Base-by-base conservation (phyloP, 2,797 vertebrate species). In the Rhynchonycteris naso region DNA sequence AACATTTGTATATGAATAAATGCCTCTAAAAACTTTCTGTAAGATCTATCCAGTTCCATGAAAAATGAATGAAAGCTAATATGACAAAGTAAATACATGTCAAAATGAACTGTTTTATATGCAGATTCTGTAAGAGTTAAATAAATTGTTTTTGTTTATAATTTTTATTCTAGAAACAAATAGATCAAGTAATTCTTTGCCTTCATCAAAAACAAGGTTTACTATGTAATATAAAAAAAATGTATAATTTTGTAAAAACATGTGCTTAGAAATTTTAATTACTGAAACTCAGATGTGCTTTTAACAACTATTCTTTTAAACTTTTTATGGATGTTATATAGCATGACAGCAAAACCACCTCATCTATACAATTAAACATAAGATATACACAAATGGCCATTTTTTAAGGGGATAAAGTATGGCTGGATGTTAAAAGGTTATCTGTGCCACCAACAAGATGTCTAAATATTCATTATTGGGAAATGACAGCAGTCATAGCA, bases 121-220 rank as follows among this genome's bases (percentile, higher is more conserved):
- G 38, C 9, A 96, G 43, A 88, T 91, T 92, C 47, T 81, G 95
- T 72, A 87, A 65, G 26, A 92, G 6, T 69, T 86, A 56, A 93
- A 95, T 71, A 56, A 54, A 30, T 43, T 93, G 52, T 59, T 91
- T 92, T 95, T 72, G 28, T 65, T 91, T 90, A 56, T 78, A 21
- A 71, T 92, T 81, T 88, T 94, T 94, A 86, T 68, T 86, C 96
- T 85, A 90, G n/a, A 95, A 97, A 97, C 12, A 87, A 96, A 91
- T 66, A 75, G 43, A 24, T 74, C 78, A 90, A 90, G 72, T 78
- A 71, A 90, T 79, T 92, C 19, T 94, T 83, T 82, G 38, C 30
- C 69, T 90, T 90, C 47, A 65, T 81, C 12, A 76, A 95, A 95
- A 88, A 88, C 76, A 10, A 83, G 43, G 14, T 88, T 95, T 91